phyloP scores from a whole-genome alignment of 1,140 invertebrate species.

The Thalassaphorura encarpata region DNA sequence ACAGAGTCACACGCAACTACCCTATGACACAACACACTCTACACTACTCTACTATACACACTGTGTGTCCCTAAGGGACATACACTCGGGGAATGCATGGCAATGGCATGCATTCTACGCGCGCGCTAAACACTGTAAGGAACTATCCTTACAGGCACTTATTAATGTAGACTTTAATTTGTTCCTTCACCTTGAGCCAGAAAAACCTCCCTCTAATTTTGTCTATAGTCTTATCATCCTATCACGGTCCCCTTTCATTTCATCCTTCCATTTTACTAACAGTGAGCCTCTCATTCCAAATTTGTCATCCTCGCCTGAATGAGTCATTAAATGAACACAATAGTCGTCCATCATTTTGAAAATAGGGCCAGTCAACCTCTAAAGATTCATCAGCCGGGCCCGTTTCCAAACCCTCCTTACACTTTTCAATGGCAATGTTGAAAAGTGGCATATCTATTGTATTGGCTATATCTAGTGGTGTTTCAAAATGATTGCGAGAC shows the following conservation, averaged over 20 bases:
- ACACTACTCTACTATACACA: too few species aligned
- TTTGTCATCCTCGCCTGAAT: not conserved
- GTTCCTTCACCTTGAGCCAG: not conserved
- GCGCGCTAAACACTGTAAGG: too few species aligned
- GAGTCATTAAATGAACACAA: not conserved
- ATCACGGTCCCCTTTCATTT: not conserved
- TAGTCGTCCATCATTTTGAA: not conserved
- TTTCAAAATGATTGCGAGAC: slow-evolving; percentile 24
- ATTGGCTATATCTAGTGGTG: not conserved
- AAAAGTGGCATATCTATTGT: not conserved
- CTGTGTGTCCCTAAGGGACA: too few species aligned
- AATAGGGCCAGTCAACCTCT: not conserved
- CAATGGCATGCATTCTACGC: too few species aligned
- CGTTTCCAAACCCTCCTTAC: not conserved
- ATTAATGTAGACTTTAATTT: not conserved
- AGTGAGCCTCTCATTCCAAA: not conserved
- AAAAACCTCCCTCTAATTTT: not conserved
- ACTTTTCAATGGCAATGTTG: not conserved
- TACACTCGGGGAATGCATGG: too few species aligned
- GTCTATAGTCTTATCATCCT: not conserved
- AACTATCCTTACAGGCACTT: too few species aligned
- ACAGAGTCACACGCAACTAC: too few species aligned
- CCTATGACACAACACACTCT: too few species aligned
- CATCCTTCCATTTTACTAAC: not conserved
- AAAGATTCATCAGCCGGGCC: not conserved